Evolutionary conservation across 2,113 vertebrate species (phyloP), one percentile per base, ranked within the genome.

Genomic region (Perognathus longimembris): DNA sequence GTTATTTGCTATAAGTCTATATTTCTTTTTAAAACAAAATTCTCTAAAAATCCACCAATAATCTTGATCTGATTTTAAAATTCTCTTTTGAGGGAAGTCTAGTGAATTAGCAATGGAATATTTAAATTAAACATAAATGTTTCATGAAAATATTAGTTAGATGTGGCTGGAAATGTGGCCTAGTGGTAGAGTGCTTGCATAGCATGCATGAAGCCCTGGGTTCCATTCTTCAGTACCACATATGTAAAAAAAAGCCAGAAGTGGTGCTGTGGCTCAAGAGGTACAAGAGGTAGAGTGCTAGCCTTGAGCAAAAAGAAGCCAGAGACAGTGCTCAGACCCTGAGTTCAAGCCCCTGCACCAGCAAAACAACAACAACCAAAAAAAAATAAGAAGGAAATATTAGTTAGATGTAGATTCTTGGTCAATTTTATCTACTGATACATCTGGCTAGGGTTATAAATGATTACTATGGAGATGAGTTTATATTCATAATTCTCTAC

Each of bases 21-120:
- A 76, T 18, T 88, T 32, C 15, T 34, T 75, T 76, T 84, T 75
- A 61, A 66, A 91, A 76, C 50, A 11, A 7, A 66, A 36, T 61
- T 83, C 24, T 45, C n/a, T 71, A 34, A 50, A 89, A 83, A 50
- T 21, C 15, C 5, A 75, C 9, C 90, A 85, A 93, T 71, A 88
- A 63, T 78, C 9, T 15, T 50, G 17, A 83, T 73, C 28, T 61
- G 5, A 45, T 54, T 76, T 91, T 83, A 8, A 7, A 22, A 82
- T 74, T 71, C 30, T 91, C 71, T 74, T 91, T 42, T 59, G 15
- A 95, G 86, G 61, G 0, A 9, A 70, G 24, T 5, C 36, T 85
- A 36, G 7, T 22, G 20, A 90, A 59, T 38, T 61, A 57, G 2
- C 42, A 90, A n/a, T 78, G 36, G 87, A 85, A 91, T 86, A 22